Base-by-base conservation (phyloP, 2,797 vertebrate genomes). In the Anguilla pacifica region DNA sequence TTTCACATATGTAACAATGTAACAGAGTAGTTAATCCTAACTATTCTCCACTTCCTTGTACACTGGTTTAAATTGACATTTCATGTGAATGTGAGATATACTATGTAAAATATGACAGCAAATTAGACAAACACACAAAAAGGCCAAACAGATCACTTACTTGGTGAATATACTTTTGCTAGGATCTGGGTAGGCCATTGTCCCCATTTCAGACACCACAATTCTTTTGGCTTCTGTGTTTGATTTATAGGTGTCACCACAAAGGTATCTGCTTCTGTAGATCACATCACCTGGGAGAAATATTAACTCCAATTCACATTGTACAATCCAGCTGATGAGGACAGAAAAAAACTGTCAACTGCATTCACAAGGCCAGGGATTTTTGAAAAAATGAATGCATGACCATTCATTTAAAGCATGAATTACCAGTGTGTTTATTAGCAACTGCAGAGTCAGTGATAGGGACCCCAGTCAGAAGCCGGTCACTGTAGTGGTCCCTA, bases 171-270 rank as follows among this genome's bases (percentile, higher is more conserved):
- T 96, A 91, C 97, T 99, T 96, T 98, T 99, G 95, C 97, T 97
- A 1, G 98, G 97, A 92, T 99, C 97, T 49, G 98, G 98, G 87
- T 98, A 98, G 49, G 97, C 98, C 98, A 99, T 99, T 0, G 99
- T 99, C 31, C 98, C 99, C 95, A 99, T 99, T 93, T 99, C 99
- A 43, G 98, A 99, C 91, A 99, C 97, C 87, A 99, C 97, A 0
- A 99, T 99, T 91, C 97, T 96, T 89, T 99, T 98, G 74, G 97
- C 97, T 87, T 96, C 94, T 88, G 97, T 95, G 84, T 99, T 99
- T 39, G 92, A 84, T 0, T 95, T 97, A 89, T 97, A 99, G 0
- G 98, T 96, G 89, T 99, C 98, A 0, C 98, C 96, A 88, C 93
- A 93, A 1, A 99, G 96, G 91, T 96, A 99, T 89, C 94, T 97